A percentile compares a stretch with the other conserved stretches of the same genome.
Evolutionary conservation across 2,113 vertebrate genomes (phyloP).

Genomic region (Colinus virginianus): DNA sequence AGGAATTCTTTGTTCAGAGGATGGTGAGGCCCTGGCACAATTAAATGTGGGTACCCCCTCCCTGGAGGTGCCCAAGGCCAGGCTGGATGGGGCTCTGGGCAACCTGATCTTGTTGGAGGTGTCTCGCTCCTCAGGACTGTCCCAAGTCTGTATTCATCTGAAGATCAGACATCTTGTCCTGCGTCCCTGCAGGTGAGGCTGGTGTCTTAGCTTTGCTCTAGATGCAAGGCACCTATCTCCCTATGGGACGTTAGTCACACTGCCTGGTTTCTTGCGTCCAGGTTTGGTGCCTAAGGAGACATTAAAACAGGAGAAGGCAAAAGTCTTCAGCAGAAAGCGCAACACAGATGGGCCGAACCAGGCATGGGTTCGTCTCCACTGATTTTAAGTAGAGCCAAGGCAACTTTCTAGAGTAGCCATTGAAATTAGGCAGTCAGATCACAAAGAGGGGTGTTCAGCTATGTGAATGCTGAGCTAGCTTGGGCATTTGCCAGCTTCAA

Average conservation of each 20-base stretch:
- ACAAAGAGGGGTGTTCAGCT: neutral
- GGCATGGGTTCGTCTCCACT: fast-evolving
- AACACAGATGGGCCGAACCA: neutral
- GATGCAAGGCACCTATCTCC: neutral
- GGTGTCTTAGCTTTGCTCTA: neutral
- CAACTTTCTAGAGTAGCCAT: neutral
- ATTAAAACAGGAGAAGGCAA: neutral
- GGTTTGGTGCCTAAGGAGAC: neutral
- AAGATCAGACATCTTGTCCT: neutral
- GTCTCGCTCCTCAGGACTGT: neutral
- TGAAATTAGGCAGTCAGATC: neutral
- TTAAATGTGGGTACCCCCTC: neutral
- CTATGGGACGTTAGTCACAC: fast-evolving
- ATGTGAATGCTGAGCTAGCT: neutral
- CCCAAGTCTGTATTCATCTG: neutral
- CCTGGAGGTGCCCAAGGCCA: neutral
- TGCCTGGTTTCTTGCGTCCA: neutral
- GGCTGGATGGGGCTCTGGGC: neutral
- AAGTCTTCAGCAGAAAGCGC: neutral
- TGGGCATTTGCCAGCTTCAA: neutral
- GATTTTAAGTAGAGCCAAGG: neutral
- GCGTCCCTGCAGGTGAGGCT: neutral
- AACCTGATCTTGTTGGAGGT: neutral
- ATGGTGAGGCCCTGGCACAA: neutral
- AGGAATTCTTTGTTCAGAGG: neutral